These are phyloP conservation scores for Caenorhabditis brenneri DNA, from an alignment of 1,140 invertebrate genomes.

Conservation along the genomic window DNA sequence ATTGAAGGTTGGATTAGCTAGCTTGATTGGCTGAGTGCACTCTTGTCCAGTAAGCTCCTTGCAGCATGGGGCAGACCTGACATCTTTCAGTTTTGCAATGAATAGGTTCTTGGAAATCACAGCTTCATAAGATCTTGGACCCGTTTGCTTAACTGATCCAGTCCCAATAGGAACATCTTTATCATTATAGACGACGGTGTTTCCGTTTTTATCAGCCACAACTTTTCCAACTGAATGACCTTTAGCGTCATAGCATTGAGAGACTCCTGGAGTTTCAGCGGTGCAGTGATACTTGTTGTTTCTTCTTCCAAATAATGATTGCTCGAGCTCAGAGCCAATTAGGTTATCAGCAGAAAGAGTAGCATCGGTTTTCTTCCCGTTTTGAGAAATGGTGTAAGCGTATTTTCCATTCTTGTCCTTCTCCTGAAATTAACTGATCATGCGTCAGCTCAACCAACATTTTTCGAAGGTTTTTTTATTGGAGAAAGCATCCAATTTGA, in stretches of 20 bases:
- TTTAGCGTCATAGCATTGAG: constrained; percentile 70
- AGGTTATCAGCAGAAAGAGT: constrained; percentile 64
- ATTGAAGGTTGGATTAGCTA: constrained; percentile 60
- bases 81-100: constrained; percentile 68
- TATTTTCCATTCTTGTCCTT: constrained; percentile 65
- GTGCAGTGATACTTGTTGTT: constrained; percentile 70
- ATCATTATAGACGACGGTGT: constrained; percentile 70
- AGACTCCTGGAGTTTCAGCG: constrained; percentile 69
- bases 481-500: too few species aligned
- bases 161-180: constrained; percentile 70
- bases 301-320: constrained; percentile 67
- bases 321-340: constrained; percentile 55
- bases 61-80: constrained; percentile 65
- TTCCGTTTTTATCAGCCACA: constrained; percentile 70
- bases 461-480: too few species aligned
- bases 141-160: constrained; percentile 63
- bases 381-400: constrained; percentile 67
- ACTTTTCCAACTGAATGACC: constrained; percentile 69
- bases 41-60: constrained; percentile 67
- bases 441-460: too few species aligned
- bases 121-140: constrained; percentile 66
- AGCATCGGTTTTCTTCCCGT: constrained; percentile 66
- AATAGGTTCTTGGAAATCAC: constrained; percentile 70
- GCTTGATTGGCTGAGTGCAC: constrained; percentile 64
- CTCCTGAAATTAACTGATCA: constrained; percentile 63